Conservation (phyloP, 2,888 invertebrate species). For the Drosophila fulvimacula region DNA sequence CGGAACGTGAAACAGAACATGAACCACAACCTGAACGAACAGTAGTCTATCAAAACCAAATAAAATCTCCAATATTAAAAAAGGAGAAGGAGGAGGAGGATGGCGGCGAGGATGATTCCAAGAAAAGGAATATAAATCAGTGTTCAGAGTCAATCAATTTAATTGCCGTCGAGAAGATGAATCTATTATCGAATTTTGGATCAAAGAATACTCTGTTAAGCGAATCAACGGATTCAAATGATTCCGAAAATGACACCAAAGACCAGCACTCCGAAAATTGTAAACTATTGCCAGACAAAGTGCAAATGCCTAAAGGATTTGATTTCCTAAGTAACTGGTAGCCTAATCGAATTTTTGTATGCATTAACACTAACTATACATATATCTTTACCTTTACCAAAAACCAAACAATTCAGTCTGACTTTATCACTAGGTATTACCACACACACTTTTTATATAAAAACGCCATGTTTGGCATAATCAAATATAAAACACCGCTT, state of each 20-base stretch:
- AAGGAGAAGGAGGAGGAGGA: not conserved
- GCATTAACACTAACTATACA: slow-evolving; percentile 14
- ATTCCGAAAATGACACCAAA: slow-evolving; percentile 60
- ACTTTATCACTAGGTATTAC: slow-evolving; percentile 19
- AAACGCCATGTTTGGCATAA: slow-evolving; percentile 7
- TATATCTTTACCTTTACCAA: slow-evolving; percentile 16
- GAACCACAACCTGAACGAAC: not conserved
- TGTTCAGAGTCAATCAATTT: slow-evolving; percentile 10
- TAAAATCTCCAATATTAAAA: slow-evolving; percentile 2
- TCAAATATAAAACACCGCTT: not conserved
- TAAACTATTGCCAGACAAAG: slow-evolving; percentile 44
- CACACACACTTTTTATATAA: slow-evolving; percentile 8
- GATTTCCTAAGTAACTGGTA: slow-evolving; percentile 64
- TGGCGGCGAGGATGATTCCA: not conserved
- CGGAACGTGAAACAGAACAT: not conserved
- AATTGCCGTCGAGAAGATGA: slow-evolving; percentile 19
- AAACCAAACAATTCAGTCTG: slow-evolving; percentile 22
- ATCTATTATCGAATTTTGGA: slow-evolving; percentile 27
- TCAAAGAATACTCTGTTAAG: slow-evolving; percentile 39
- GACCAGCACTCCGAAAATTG: slow-evolving; percentile 45
- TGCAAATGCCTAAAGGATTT: slow-evolving; percentile 67
- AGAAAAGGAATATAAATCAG: not conserved
- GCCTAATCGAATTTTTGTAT: slow-evolving; percentile 2
- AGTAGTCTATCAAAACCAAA: slow-evolving; percentile 10
- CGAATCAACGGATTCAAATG: slow-evolving; percentile 39